phyloP scores from a whole-genome alignment of 2,888 invertebrate species.

The Schizotus pectinicornis region DNA sequence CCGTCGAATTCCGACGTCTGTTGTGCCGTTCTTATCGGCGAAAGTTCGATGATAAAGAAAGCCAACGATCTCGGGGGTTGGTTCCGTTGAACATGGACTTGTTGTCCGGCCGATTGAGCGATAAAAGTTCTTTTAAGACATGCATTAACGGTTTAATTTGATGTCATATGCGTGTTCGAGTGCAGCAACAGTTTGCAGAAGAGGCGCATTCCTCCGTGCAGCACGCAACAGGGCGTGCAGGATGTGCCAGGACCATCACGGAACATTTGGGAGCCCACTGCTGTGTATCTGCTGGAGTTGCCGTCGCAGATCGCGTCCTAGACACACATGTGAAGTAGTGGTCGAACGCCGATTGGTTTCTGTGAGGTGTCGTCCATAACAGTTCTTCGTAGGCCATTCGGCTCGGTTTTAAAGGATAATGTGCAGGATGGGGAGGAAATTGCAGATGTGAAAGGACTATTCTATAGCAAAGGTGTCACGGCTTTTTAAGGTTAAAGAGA shows the following conservation, averaged over 20 bases:
- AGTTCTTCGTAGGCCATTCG: too few species aligned
- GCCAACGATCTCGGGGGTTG: background rate
- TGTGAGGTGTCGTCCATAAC: slow-evolving; percentile 1
- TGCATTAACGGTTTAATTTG: slow-evolving; percentile 35
- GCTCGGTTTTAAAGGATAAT: too few species aligned
- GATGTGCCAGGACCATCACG: slow-evolving; percentile 51
- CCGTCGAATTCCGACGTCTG: too few species aligned
- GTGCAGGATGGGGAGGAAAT: too few species aligned
- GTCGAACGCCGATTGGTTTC: too few species aligned
- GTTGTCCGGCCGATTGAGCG: slow-evolving; percentile 30
- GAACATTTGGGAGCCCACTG: slow-evolving; percentile 51
- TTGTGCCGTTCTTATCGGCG: too few species aligned
- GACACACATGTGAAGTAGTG: slow-evolving; percentile 1
- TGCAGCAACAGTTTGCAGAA: slow-evolving; percentile 50
- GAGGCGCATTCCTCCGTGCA: slow-evolving; percentile 47
- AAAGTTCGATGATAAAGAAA: too few species aligned
- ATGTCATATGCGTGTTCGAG: slow-evolving; percentile 41
- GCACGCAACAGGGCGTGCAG: slow-evolving; percentile 55
- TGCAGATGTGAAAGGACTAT: too few species aligned
- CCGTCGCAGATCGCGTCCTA: slow-evolving; percentile 12
- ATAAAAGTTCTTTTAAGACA: slow-evolving; percentile 36
- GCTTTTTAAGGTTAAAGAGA: too few species aligned
- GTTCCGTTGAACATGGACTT: background rate
- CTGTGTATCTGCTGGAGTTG: slow-evolving; percentile 42
- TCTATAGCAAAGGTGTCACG: too few species aligned